These are phyloP conservation scores for Oryzias melastigma DNA, from an alignment of 2,113 vertebrate genomes.

Conservation along the genomic window DNA sequence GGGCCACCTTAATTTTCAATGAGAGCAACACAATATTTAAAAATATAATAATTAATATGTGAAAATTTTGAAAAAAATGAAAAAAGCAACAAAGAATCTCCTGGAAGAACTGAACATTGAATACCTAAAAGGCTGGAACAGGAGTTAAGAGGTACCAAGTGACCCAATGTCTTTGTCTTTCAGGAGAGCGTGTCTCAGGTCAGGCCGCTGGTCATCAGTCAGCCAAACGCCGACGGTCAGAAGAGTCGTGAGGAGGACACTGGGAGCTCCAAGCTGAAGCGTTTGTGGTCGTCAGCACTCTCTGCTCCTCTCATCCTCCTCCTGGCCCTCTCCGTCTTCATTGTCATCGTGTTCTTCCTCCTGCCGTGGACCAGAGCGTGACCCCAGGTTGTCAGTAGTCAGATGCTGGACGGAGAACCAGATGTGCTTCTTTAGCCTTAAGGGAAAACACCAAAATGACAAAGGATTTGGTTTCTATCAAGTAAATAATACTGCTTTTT, in stretches of 20 bases:
- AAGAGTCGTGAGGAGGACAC: slow-evolving; percentile 2
- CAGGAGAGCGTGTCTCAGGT: slow-evolving; percentile 82
- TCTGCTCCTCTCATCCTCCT: slow-evolving; percentile 63
- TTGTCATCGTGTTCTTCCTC: slow-evolving; percentile 70
- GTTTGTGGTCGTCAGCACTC: slow-evolving; percentile 49
- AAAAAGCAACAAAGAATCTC: no score
- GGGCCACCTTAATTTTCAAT: no score
- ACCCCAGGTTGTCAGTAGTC: slow-evolving; percentile 1
- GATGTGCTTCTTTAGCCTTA: no score
- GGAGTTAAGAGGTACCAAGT: no score
- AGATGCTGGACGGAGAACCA: no score
- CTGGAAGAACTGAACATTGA: no score
- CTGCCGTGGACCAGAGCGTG: slow-evolving; percentile 61
- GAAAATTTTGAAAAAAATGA: no score
- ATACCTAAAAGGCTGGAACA: no score
- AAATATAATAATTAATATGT: no score
- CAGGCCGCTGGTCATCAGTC: slow-evolving; percentile 75
- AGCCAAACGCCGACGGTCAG: slow-evolving; percentile 41
- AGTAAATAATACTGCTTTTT: neutral
- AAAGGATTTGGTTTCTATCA: neutral
- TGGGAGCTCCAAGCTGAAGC: slow-evolving; percentile 21
- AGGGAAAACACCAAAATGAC: neutral
- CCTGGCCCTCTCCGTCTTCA: slow-evolving; percentile 69
- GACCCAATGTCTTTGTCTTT: neutral
- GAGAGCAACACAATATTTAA: no score